phyloP scores from a whole-genome alignment of 2,888 invertebrate species.

The Nomada hirtipes region DNA sequence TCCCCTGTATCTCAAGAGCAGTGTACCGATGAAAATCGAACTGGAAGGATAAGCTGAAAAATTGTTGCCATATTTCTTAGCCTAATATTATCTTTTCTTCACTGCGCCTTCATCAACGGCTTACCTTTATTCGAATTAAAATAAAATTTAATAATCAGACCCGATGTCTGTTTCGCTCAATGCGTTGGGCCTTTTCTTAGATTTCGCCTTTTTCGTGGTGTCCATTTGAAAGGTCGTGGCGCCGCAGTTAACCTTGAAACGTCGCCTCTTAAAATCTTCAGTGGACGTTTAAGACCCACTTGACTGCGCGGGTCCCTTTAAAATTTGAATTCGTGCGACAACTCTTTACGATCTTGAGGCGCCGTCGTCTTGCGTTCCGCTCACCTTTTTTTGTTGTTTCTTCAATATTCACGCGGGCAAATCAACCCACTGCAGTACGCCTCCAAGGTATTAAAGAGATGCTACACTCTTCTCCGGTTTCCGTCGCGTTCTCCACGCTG shows the following conservation, averaged over 20 bases:
- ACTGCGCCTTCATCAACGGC: slow-evolving; percentile 20
- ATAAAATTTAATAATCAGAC: not conserved
- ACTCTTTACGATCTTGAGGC: slow-evolving; percentile 32
- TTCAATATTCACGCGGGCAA: slow-evolving; percentile 20
- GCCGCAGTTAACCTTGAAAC: slow-evolving; percentile 20
- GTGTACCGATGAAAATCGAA: slow-evolving; percentile 64
- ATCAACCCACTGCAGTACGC: slow-evolving; percentile 2
- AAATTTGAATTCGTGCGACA: slow-evolving; percentile 31
- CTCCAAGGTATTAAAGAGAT: slow-evolving; percentile 20
- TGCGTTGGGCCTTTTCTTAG: not conserved
- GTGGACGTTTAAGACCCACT: slow-evolving; percentile 23
- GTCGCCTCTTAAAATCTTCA: slow-evolving; percentile 8
- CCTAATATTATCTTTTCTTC: slow-evolving; percentile 62
- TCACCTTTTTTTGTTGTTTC: not conserved
- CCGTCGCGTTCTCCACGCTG: not conserved
- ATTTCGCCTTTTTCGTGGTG: not conserved
- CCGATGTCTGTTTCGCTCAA: not conserved
- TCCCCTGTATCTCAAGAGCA: slow-evolving; percentile 59
- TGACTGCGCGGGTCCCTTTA: slow-evolving; percentile 18
- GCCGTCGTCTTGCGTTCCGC: not conserved
- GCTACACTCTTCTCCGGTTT: slow-evolving; percentile 3
- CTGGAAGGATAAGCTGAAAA: slow-evolving; percentile 42
- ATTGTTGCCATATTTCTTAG: slow-evolving; percentile 45
- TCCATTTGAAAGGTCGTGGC: not conserved
- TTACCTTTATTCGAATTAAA: slow-evolving; percentile 25